Base-by-base conservation (phyloP, 2,888 invertebrate genomes). In the Patella caerulea region DNA sequence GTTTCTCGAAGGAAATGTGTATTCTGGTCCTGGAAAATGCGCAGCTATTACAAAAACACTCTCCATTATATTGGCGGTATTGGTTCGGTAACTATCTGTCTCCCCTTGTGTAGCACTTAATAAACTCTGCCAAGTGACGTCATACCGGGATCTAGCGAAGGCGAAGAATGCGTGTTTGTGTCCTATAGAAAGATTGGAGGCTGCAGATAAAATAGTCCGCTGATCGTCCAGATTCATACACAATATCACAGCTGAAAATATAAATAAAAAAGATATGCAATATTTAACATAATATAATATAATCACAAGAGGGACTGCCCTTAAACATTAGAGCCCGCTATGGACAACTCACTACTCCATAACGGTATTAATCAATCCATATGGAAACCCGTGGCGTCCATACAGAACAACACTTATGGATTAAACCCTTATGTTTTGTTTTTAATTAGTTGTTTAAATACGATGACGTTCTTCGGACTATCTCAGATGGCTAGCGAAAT, bases 201-300 rank as follows among this genome's bases (percentile, higher is more conserved):
- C 79, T n/a, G 70, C 71, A 9, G 73, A 65, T 11, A 83, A 73
- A 24, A 85, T 77, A 54, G 75, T 55, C 9, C 56, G n/a, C 53
- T 70, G 74, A 2, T 77, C 19, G 11, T 76, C 24, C 15, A 69
- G 2, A 45, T 52, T 71, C 3, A 77, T 73, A 53, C 78, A 76
- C 15, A 82, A 59, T n/a, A 82, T 72, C n/a, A 82, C 78, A 34
- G 76, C 82, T 82, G 80, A 74, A 82, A 82, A 15, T 19, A 19
- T 71, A 79, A 72, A 56, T 53, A n/a, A 53, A 34, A 69, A 45
- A 7, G 7, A 45, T 45, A 45, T 45, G 9, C 4, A 45, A 45
- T 45, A 45, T 34, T 34, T 34, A 34, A 34, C 7, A 34, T 34
- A 34, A 34, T 34, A 34, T 34, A 5, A 34, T 5, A 34, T 34